Percentiles rank a stretch among this genome's conserved stretches.
Conservation (phyloP, 2,797 vertebrate genomes). For the Chelidonichthys spinosus region DNA sequence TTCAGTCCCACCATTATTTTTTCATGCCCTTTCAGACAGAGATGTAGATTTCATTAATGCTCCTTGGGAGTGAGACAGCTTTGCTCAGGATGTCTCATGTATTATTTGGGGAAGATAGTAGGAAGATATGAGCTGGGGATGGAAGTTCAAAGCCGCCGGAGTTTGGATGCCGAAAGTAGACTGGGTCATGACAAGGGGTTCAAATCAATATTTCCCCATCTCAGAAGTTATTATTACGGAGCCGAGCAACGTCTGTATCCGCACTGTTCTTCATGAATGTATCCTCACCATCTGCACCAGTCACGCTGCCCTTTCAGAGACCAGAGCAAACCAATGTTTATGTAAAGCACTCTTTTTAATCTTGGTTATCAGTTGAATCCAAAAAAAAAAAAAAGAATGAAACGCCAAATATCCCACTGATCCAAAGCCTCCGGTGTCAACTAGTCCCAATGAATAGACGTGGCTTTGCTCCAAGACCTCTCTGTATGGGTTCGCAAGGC, state of each 20-base stretch:
- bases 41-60: constrained; percentile 84
- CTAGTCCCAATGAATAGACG: constrained; percentile 74
- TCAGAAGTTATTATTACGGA: constrained; percentile 77
- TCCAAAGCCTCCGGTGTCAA: constrained; percentile 81
- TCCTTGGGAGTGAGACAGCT: constrained; percentile 77
- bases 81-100: constrained; percentile 76
- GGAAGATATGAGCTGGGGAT: constrained; percentile 74
- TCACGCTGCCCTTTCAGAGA: constrained; percentile 81
- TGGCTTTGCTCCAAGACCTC: constrained; percentile 82
- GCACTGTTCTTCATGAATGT: constrained; percentile 87
- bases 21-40: constrained; percentile 82
- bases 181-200: constrained; percentile 72
- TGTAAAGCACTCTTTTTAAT: constrained; percentile 72
- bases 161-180: constrained; percentile 75
- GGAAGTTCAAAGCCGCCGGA: constrained; percentile 71
- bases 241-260: constrained; percentile 82
- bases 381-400: constrained; percentile 72
- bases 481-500: constrained; percentile 85
- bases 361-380: constrained; percentile 76
- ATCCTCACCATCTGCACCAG: constrained; percentile 85
- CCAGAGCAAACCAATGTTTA: constrained; percentile 78
- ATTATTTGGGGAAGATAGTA: constrained; percentile 76
- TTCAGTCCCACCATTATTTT: constrained; percentile 81
- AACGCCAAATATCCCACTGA: constrained; percentile 83
- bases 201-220: constrained; percentile 77